These are phyloP conservation scores for Lepisosteus oculatus DNA, from an alignment of 2,113 vertebrate species.

Conservation along the genomic window DNA sequence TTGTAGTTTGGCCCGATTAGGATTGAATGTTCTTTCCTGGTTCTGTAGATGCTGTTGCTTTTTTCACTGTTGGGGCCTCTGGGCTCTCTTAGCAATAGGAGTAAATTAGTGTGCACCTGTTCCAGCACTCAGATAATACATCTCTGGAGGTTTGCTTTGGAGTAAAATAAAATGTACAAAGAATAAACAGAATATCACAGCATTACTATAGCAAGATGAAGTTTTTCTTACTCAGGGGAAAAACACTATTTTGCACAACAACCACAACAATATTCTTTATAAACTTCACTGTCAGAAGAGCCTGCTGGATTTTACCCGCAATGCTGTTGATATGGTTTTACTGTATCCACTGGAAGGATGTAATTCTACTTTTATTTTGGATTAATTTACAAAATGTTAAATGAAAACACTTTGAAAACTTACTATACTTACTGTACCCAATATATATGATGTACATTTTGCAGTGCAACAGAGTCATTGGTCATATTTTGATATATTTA, in stretches of 20 bases:
- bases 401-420: no score
- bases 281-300: conserved; percentile 41
- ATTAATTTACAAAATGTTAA: no score
- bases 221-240: conserved; percentile 64
- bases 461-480: no score
- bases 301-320: neutral
- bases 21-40: conserved; percentile 71
- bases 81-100: conserved; percentile 75
- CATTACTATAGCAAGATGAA: conserved; percentile 71
- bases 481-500: no score
- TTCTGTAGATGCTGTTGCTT: conserved; percentile 70
- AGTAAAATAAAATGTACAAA: conserved; percentile 71
- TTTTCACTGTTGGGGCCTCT: conserved; percentile 71
- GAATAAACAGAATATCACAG: conserved; percentile 77
- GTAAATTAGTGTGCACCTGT: conserved; percentile 82
- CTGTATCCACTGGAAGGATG: no score
- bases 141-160: conserved; percentile 66
- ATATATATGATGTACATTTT: no score
- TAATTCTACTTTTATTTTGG: no score
- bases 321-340: neutral
- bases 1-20: conserved; percentile 63
- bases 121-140: conserved; percentile 76
- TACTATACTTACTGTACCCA: no score
- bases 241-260: conserved; percentile 68
- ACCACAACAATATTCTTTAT: conserved; percentile 68